A percentile compares a stretch with the other conserved stretches of the same genome.
These are phyloP conservation scores for Aselliscus stoliczkanus DNA, from an alignment of 2,797 vertebrate species.

Conservation along the genomic window DNA sequence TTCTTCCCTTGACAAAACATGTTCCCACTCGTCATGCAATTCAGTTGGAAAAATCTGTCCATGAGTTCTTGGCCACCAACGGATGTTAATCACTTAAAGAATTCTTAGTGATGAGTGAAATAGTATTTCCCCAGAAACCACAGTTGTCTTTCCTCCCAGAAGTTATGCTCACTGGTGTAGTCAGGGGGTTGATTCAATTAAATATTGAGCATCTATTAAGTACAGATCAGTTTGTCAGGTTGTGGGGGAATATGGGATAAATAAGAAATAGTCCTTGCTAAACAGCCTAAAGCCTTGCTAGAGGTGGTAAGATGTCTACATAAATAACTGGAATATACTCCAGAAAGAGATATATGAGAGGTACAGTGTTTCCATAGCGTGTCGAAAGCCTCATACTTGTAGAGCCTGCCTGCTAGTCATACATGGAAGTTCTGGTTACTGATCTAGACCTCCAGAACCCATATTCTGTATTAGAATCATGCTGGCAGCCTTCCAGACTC, in stretches of 20 bases:
- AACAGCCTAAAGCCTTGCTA: background rate
- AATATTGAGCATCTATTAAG: background rate
- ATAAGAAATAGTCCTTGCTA: background rate
- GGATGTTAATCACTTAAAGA: background rate
- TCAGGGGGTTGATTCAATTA: background rate
- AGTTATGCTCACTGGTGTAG: background rate
- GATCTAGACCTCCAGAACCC: background rate
- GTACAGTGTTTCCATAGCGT: background rate
- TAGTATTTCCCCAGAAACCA: background rate
- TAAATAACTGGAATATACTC: background rate
- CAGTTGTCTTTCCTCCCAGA: background rate
- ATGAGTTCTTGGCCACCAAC: background rate
- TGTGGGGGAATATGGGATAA: background rate
- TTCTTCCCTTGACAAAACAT: constrained; percentile 29
- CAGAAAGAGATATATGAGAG: background rate
- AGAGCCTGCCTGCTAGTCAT: background rate
- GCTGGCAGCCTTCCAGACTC: background rate
- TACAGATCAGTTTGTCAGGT: background rate
- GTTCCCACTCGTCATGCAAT: background rate
- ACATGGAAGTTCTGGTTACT: background rate
- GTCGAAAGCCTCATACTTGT: background rate
- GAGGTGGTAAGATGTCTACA: background rate
- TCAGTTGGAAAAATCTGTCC: background rate
- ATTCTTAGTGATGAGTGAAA: background rate
- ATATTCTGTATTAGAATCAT: background rate